Percentiles rank a stretch among this genome's conserved stretches.
Conservation (phyloP, 2,113 vertebrate genomes). For the Pituophis catenifer region DNA sequence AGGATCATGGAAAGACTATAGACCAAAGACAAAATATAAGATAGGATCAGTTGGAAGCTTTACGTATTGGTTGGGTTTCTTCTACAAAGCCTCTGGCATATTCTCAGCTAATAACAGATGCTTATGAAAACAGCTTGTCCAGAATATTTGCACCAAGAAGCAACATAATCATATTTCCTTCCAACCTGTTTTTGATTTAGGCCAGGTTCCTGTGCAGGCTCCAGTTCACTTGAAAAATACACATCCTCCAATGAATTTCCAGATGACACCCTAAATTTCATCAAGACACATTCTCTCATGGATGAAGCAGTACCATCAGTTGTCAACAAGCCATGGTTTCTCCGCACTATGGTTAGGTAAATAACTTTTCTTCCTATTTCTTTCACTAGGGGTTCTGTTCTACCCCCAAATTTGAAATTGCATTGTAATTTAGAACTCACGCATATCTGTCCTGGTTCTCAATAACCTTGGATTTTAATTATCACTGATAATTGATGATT, state of each 20-base stretch:
- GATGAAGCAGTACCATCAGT: conserved; percentile 94
- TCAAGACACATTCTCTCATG: conserved; percentile 98
- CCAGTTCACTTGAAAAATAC: conserved; percentile 83
- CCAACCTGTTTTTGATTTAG: conserved; percentile 65
- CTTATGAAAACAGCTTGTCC: conserved; percentile 42
- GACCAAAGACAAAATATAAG: conserved; percentile 58
- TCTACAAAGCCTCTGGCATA: conserved; percentile 14
- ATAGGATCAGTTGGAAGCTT: conserved; percentile 40
- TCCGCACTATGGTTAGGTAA: conserved; percentile 98
- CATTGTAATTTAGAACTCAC: conserved; percentile 17
- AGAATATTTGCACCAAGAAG: conserved; percentile 34
- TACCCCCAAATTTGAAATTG: neutral
- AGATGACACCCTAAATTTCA: conserved; percentile 96
- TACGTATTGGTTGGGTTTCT: conserved; percentile 31
- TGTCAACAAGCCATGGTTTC: conserved; percentile 92
- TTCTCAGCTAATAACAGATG: conserved; percentile 33
- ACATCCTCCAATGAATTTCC: conserved; percentile 94
- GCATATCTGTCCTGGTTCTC: conserved; percentile 41
- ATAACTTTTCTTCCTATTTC: conserved; percentile 33
- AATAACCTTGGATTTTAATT: conserved; percentile 36
- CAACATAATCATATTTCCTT: conserved; percentile 27
- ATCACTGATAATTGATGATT: neutral
- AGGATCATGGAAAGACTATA: neutral
- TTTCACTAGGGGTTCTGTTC: neutral
- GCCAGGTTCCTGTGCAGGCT: conserved; percentile 91